Conservation (phyloP, 2,888 invertebrate species). For the Trissonchulus sp. region DNA sequence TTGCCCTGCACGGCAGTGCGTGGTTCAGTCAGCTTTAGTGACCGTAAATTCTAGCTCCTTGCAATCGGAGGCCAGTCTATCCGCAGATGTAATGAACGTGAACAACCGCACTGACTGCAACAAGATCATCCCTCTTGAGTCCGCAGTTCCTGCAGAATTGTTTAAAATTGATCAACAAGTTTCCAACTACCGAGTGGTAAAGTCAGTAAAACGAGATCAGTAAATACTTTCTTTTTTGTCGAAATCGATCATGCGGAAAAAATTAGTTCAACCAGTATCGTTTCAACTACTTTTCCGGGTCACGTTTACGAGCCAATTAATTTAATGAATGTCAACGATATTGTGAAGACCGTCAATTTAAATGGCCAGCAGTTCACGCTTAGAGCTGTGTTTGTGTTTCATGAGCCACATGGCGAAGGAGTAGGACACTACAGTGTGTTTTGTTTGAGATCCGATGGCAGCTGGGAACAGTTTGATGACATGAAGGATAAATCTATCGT, state of each 20-base stretch:
- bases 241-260: too few species aligned
- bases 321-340: too few species aligned
- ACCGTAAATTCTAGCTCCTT: not conserved
- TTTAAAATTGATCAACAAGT: not conserved
- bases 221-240: too few species aligned
- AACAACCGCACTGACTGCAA: not conserved
- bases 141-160: not conserved
- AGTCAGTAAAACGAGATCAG: too few species aligned
- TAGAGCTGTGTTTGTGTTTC: not conserved
- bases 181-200: too few species aligned
- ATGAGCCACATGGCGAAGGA: not conserved
- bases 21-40: not conserved
- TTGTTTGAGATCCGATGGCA: not conserved
- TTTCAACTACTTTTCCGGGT: too few species aligned
- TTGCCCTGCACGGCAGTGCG: not conserved
- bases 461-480: not conserved
- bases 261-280: too few species aligned
- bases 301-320: too few species aligned
- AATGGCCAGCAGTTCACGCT: not conserved
- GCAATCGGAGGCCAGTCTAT: not conserved
- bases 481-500: not conserved
- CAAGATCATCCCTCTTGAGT: not conserved
- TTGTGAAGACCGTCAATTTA: not conserved
- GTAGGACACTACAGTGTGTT: not conserved
- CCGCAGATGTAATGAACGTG: not conserved